These are phyloP conservation scores for Achatina immaculata DNA, from an alignment of 1,140 invertebrate genomes.

Conservation along the genomic window DNA sequence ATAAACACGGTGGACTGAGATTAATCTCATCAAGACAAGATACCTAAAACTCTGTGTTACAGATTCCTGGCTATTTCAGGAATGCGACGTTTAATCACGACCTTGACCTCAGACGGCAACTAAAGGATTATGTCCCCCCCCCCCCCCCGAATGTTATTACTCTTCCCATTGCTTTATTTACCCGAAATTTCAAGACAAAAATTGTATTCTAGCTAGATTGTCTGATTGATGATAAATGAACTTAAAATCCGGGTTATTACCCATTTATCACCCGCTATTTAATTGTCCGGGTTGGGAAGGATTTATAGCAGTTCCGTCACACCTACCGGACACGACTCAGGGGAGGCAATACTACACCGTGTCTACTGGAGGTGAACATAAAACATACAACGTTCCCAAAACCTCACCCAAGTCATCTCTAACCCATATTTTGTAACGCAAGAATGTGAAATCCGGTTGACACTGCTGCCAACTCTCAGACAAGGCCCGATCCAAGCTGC, in stretches of 20 bases:
- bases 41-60: too few species aligned
- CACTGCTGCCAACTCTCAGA: not conserved
- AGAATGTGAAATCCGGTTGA: not conserved
- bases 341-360: not conserved
- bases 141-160: too few species aligned
- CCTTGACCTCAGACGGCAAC: too few species aligned
- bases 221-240: constrained; percentile 4
- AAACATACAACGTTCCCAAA: not conserved
- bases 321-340: not conserved
- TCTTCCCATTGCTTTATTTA: not conserved
- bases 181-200: not conserved
- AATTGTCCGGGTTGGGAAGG: not conserved
- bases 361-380: not conserved
- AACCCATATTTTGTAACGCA: constrained; percentile 9
- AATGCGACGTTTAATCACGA: too few species aligned
- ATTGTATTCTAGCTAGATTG: not conserved
- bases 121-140: too few species aligned
- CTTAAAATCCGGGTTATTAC: not conserved
- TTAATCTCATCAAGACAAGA: too few species aligned
- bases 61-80: too few species aligned
- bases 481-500: not conserved
- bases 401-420: not conserved
- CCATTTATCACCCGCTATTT: not conserved
- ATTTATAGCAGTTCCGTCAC: constrained; percentile 2
- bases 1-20: too few species aligned